These are phyloP conservation scores for Dexiosoma caninum DNA, from an alignment of 2,888 invertebrate species.

Conservation along the genomic window DNA sequence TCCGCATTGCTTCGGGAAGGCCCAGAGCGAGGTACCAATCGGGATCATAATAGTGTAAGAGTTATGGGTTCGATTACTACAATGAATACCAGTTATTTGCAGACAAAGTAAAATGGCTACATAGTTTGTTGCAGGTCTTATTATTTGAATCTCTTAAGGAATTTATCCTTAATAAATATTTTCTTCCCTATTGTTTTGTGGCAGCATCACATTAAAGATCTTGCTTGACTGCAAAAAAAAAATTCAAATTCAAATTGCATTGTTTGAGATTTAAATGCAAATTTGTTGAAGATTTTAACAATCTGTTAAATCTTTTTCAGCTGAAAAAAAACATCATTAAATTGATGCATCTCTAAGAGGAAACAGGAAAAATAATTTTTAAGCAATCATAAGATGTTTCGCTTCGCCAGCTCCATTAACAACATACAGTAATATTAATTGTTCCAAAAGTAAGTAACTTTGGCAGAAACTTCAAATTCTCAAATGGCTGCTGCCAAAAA, in stretches of 20 bases:
- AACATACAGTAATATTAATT: neutral
- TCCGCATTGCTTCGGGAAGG: too few relatives aligned
- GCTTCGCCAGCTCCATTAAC: neutral
- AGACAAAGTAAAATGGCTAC: neutral
- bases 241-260: slow-evolving; percentile 52
- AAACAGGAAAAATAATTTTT: slow-evolving; percentile 17
- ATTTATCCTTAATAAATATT: neutral
- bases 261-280: slow-evolving; percentile 58
- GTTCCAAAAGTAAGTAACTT: neutral
- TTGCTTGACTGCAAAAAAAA: neutral
- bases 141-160: neutral
- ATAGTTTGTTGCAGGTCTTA: neutral
- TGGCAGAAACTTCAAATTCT: neutral
- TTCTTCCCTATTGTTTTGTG: neutral
- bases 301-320: slow-evolving; percentile 32
- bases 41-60: too few relatives aligned
- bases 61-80: too few relatives aligned
- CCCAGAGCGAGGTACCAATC: too few relatives aligned
- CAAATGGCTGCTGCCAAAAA: neutral
- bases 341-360: slow-evolving; percentile 55
- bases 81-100: too few relatives aligned
- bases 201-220: neutral
- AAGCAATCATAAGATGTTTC: slow-evolving; percentile 11
- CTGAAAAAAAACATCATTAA: slow-evolving; percentile 23
- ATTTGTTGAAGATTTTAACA: slow-evolving; percentile 53